Evolutionary conservation across 2,888 invertebrate genomes (phyloP), one percentile per base, ranked within the genome.

Genomic region (Ophraella communa): DNA sequence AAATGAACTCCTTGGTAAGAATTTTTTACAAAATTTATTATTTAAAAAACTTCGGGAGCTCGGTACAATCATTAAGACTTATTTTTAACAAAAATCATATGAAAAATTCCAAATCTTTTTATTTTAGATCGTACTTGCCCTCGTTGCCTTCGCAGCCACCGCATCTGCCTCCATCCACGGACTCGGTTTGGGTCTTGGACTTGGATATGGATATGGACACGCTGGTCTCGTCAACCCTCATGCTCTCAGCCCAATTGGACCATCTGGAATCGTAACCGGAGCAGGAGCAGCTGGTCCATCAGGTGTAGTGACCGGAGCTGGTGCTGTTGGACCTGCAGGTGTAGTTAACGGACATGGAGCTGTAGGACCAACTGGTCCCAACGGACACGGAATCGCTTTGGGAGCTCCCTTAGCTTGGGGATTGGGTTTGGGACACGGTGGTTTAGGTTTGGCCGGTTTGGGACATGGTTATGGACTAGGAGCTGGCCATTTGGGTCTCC

Each of bases 221-320:
- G 64, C 52, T 10, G 62, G 44, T 2, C 5, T 42, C 17, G 23
- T 63, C 35, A 58, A 44, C 59, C 58, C 63, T 11, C 53, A 55
- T 45, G 66, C 66, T 2, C 24, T 60, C 5, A 62, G 66, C 59
- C 62, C 63, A 10, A 47, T 65, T 17, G 66, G 66, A 33, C 66
- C 70, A 5, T 68, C 70, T n/a, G 70, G 70, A 54, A 51, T 70
- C 8, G 68, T 68, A 10, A 70, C 71, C n/a, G 71, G 69, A 62
- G 67, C 68, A 0, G 71, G 69, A n/a, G 69, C 71, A n/a, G 35
- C 68, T 18, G 68, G 68, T 27, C 69, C 69, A 14, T 67, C 69
- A 18, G 69, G 69, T 55, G 64, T 67, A 8, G 69, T 69, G 24
- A 69, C 64, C 20, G 69, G 69, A 59, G 65, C 65, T 14, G 69